These are phyloP conservation scores for Pogonophryne albipinna DNA, from an alignment of 2,797 vertebrate genomes.

Conservation along the genomic window DNA sequence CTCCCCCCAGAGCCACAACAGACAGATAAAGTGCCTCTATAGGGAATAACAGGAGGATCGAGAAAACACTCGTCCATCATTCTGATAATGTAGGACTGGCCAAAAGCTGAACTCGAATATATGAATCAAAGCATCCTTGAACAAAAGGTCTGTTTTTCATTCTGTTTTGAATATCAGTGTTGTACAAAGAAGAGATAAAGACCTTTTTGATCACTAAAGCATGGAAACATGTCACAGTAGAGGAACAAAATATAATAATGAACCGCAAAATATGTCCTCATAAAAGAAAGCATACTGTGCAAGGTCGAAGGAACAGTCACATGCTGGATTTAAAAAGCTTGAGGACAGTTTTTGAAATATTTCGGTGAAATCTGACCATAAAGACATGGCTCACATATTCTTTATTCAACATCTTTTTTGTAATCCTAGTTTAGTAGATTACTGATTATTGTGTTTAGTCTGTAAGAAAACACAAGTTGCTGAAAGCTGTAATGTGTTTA, in stretches of 20 bases:
- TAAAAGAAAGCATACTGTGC: not conserved
- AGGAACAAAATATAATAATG: no score
- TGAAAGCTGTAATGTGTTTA: not conserved
- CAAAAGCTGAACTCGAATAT: not conserved
- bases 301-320: not conserved
- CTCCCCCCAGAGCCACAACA: not conserved
- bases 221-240: no score
- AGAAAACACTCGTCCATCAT: conserved; percentile 31
- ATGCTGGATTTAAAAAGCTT: not conserved
- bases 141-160: conserved; percentile 3
- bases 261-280: no score
- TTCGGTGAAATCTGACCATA: not conserved
- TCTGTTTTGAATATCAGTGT: not conserved
- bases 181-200: not conserved
- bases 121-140: not conserved
- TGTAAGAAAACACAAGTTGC: not conserved
- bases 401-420: not conserved
- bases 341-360: not conserved
- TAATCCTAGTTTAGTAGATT: not conserved
- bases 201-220: no score
- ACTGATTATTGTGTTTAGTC: not conserved
- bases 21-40: conserved; percentile 5
- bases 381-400: not conserved
- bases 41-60: conserved; percentile 13
- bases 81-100: not conserved